Conservation (phyloP, 2,888 invertebrate genomes). For the Leptopilina syphax region DNA sequence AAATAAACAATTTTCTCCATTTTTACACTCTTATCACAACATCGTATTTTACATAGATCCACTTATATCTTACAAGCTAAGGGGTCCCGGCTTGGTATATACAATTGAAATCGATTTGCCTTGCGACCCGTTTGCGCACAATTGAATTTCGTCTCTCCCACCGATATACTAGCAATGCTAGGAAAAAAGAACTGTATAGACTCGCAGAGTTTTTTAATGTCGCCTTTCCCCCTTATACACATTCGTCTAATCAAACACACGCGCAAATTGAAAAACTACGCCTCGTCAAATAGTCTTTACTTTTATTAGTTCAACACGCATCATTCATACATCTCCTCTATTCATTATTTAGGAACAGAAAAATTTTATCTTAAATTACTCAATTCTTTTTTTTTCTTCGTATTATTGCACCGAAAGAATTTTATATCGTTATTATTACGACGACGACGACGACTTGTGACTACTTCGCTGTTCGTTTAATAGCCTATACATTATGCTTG, state of each 20-base stretch:
- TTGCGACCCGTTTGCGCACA: conserved; percentile 38
- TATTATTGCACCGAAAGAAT: conserved; percentile 68
- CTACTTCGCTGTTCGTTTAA: background rate
- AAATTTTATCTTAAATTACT: conserved; percentile 49
- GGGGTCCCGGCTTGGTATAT: conserved; percentile 66
- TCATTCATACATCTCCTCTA: conserved; percentile 11
- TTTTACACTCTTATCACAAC: conserved; percentile 76
- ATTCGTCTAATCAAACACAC: conserved; percentile 16
- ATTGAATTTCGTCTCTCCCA: conserved; percentile 52
- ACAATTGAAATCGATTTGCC: conserved; percentile 56
- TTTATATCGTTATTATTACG: background rate
- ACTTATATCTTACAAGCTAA: conserved; percentile 70
- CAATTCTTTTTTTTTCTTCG: conserved; percentile 45
- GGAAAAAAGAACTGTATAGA: conserved; percentile 63
- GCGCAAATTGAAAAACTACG: conserved; percentile 52
- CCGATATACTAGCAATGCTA: conserved; percentile 68
- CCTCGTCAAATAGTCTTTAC: conserved; percentile 35
- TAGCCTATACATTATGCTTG: background rate
- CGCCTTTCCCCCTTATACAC: conserved; percentile 13
- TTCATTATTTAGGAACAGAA: conserved; percentile 54
- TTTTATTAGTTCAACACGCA: background rate
- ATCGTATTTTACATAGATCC: conserved; percentile 75
- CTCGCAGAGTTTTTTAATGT: conserved; percentile 48
- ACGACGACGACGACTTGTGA: background rate
- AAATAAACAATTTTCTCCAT: conserved; percentile 52